These are phyloP conservation scores for Tetragonula carbonaria DNA, from an alignment of 2,888 invertebrate species.

Conservation along the genomic window DNA sequence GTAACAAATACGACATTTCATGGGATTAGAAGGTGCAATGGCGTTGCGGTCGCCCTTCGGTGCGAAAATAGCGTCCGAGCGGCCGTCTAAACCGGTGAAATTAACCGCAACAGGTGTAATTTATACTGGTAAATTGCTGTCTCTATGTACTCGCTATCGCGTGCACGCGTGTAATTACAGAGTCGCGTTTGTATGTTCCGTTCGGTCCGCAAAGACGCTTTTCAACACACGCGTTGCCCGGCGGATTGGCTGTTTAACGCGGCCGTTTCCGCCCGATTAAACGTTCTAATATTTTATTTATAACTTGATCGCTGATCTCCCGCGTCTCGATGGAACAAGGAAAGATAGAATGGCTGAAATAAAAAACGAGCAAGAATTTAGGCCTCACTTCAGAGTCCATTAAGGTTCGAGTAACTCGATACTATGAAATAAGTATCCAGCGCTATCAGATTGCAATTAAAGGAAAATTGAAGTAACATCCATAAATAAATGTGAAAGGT, in stretches of 20 bases:
- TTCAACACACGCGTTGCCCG: conserved; percentile 17
- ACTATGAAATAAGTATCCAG: neutral
- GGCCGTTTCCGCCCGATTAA: conserved; percentile 39
- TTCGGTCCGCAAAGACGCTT: conserved; percentile 20
- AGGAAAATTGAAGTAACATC: neutral
- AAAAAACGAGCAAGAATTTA: neutral
- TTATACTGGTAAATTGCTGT: conserved; percentile 57
- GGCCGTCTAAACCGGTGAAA: conserved; percentile 57
- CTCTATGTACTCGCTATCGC: conserved; percentile 35
- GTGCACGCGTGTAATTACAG: conserved; percentile 47
- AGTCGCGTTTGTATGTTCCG: conserved; percentile 5
- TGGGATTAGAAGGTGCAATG: conserved; percentile 14
- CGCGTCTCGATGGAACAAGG: neutral
- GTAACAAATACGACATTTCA: conserved; percentile 21
- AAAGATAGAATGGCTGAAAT: neutral
- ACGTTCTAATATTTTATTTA: conserved; percentile 47
- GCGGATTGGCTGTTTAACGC: conserved; percentile 21
- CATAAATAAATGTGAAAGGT: neutral
- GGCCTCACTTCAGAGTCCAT: conserved; percentile 2
- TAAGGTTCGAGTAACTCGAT: neutral
- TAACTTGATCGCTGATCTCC: conserved; percentile 32
- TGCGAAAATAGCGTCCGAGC: conserved; percentile 24
- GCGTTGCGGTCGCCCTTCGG: conserved; percentile 37
- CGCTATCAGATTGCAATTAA: neutral
- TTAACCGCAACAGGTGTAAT: conserved; percentile 61